A percentile compares a stretch with the other conserved stretches of the same genome.
Evolutionary conservation across 2,797 vertebrate species (phyloP).

Genomic region (Tinamus major): DNA sequence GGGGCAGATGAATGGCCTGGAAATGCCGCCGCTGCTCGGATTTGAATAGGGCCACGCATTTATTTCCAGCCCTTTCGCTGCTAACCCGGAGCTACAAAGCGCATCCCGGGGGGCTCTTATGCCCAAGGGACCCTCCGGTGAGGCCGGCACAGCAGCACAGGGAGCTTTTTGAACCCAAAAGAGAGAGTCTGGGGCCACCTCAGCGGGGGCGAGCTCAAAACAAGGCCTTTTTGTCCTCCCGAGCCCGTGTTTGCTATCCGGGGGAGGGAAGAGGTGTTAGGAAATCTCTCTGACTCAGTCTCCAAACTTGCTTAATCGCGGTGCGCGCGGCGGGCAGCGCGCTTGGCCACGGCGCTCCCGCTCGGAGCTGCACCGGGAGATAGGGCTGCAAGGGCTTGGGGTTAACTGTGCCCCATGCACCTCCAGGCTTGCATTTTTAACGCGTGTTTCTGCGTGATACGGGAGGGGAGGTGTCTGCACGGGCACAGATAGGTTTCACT

Average conservation of each 20-base stretch:
- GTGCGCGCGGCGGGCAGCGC: too few species aligned
- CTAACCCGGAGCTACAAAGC: background rate
- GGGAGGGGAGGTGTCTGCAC: background rate
- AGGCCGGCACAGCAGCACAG: background rate
- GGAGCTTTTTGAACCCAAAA: background rate
- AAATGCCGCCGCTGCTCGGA: background rate
- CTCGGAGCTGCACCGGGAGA: background rate
- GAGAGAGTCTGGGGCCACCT: accelerated
- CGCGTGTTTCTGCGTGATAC: background rate
- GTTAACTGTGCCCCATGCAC: background rate
- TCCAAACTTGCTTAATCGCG: slow-evolving; percentile 3
- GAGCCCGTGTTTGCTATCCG: slow-evolving; percentile 4
- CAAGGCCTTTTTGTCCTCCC: background rate
- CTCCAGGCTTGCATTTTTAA: background rate
- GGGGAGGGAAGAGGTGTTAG: slow-evolving; percentile 27
- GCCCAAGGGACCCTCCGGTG: background rate
- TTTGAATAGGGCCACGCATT: background rate
- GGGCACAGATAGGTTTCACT: background rate
- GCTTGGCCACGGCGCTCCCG: too few species aligned
- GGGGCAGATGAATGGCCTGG: background rate
- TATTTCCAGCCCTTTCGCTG: background rate
- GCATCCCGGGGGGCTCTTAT: background rate
- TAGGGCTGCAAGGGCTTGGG: background rate
- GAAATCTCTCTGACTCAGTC: slow-evolving; percentile 59
- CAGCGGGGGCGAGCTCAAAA: background rate